Evolutionary conservation across 2,113 vertebrate species (phyloP).

Genomic region (Anoplopoma fimbria): DNA sequence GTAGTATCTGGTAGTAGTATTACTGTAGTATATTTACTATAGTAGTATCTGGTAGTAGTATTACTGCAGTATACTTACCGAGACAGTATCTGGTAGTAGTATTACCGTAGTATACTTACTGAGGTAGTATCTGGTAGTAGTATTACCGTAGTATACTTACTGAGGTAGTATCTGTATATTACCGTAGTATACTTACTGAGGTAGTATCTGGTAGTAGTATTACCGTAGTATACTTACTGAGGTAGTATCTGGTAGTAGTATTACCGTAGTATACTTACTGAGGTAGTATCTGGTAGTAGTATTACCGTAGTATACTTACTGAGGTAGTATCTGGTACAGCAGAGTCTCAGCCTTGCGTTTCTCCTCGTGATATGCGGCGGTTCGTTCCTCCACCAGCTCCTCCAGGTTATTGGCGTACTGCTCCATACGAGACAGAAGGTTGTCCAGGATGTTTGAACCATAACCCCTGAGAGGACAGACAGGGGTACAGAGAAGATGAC

Average conservation of each 20-base stretch:
- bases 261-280: background rate
- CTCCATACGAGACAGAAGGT: conserved; percentile 94
- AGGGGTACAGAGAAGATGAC: background rate
- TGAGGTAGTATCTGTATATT: background rate
- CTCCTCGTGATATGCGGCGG: conserved; percentile 95
- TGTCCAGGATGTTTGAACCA: conserved; percentile 93
- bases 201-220: background rate
- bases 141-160: background rate
- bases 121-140: background rate
- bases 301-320: conserved; percentile 78
- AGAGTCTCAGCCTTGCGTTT: conserved; percentile 92
- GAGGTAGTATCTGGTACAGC: conserved; percentile 96
- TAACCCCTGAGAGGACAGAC: conserved; percentile 82
- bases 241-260: background rate
- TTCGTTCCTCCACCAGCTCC: conserved; percentile 94
- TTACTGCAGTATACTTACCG: background rate
- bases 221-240: background rate
- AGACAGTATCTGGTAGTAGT: too few species aligned
- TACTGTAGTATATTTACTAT: too few species aligned
- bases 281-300: background rate
- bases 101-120: too few species aligned
- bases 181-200: too few species aligned
- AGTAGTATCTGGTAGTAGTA: background rate
- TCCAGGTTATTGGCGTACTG: conserved; percentile 97
- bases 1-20: too few species aligned